A percentile compares a stretch with the other conserved stretches of the same genome.
phyloP scores from a whole-genome alignment of 2,113 vertebrate species.

The Zosterops pallidus region DNA sequence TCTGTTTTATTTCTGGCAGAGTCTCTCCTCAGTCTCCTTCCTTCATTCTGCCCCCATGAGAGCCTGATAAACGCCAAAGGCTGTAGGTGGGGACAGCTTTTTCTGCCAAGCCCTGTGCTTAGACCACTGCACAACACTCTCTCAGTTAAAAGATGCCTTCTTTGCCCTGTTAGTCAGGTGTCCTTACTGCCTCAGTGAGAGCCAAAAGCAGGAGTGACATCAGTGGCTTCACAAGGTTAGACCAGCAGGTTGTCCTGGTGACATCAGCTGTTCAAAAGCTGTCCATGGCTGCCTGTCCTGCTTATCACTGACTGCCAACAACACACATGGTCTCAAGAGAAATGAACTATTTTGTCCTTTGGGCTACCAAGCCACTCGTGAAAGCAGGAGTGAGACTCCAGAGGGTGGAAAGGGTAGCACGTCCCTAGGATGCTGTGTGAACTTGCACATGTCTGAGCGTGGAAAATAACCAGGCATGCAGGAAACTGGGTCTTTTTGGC shows the following conservation, averaged over 20 bases:
- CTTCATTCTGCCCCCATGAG: not conserved
- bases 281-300: fast-evolving
- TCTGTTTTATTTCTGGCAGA: not conserved
- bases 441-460: fast-evolving
- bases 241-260: not conserved
- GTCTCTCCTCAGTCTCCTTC: not conserved
- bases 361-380: not conserved
- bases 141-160: not conserved
- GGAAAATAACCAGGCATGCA: not conserved
- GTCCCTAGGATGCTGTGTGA: not conserved
- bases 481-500: not conserved
- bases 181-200: not conserved
- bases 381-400: not conserved
- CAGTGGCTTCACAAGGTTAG: not conserved
- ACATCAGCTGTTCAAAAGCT: not conserved
- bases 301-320: not conserved
- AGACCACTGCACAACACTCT: not conserved
- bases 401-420: not conserved
- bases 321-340: not conserved
- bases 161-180: not conserved
- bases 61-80: not conserved
- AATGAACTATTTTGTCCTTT: not conserved
- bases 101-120: not conserved
- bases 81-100: not conserved
- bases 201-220: not conserved